Conservation (phyloP, 2,888 invertebrate species). For the Synanthedon andrenaeformis region DNA sequence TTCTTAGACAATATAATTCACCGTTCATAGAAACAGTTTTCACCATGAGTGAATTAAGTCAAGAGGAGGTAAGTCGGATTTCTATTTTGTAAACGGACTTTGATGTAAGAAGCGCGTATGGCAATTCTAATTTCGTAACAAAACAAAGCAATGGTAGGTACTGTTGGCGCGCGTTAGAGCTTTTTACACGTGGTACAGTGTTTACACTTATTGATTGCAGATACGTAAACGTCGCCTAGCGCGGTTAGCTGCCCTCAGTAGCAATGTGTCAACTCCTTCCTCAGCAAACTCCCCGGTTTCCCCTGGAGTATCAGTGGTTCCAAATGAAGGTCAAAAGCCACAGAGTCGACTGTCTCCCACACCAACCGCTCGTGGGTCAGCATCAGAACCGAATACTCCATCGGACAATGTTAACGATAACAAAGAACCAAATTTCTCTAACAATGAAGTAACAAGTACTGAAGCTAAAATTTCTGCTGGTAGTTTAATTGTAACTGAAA, state of each 20-base stretch:
- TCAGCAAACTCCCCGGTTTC: conserved; percentile 62
- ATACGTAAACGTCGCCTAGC: conserved; percentile 82
- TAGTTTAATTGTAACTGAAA: conserved; percentile 63
- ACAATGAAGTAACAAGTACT: conserved; percentile 37
- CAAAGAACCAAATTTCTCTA: conserved; percentile 49
- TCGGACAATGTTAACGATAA: conserved; percentile 37
- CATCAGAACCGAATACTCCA: conserved; percentile 38
- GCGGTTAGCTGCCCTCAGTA: conserved; percentile 74
- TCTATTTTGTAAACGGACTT: conserved; percentile 52
- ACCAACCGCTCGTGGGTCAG: conserved; percentile 30
- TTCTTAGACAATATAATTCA: not conserved
- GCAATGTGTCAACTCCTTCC: conserved; percentile 55
- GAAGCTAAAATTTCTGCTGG: conserved; percentile 54
- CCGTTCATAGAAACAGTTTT: conserved; percentile 5
- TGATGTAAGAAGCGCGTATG: conserved; percentile 49
- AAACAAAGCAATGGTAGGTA: conserved; percentile 62
- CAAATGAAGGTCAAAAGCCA: conserved; percentile 27
- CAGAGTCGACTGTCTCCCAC: conserved; percentile 28
- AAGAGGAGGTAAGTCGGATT: conserved; percentile 83
- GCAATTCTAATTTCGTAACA: conserved; percentile 69
- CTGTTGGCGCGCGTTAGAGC: conserved; percentile 30
- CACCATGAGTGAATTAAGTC: conserved; percentile 86
- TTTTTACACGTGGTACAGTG: conserved; percentile 36
- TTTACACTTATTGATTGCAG: conserved; percentile 55
- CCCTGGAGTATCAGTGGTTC: conserved; percentile 48